phyloP scores from a whole-genome alignment of 2,888 invertebrate species.

The Eupsilia transversa region DNA sequence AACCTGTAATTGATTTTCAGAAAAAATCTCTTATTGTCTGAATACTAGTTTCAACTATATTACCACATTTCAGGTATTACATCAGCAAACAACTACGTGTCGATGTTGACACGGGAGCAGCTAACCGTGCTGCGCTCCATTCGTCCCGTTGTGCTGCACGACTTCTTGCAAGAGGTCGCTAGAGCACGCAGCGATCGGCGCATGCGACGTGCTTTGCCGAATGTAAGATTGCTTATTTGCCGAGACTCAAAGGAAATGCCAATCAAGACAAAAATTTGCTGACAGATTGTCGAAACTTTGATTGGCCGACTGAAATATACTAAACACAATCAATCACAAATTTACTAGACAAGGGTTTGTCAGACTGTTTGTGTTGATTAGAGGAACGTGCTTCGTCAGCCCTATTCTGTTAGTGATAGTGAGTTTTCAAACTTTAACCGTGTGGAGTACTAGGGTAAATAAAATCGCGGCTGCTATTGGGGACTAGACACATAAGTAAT shows the following conservation, averaged over 20 bases:
- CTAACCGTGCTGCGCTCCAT: slow-evolving; percentile 82
- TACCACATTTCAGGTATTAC: slow-evolving; percentile 76
- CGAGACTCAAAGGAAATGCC: neutral
- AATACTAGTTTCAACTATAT: neutral
- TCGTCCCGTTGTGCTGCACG: slow-evolving; percentile 84
- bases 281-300: neutral
- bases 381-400: neutral
- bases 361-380: too few species aligned
- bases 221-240: slow-evolving; percentile 72
- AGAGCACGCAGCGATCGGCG: slow-evolving; percentile 84
- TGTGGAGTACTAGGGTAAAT: neutral
- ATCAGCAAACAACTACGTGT: slow-evolving; percentile 86
- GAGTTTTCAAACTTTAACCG: neutral
- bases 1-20: neutral
- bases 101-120: slow-evolving; percentile 86
- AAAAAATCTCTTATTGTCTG: neutral
- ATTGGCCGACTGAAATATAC: neutral
- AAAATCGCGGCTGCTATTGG: neutral
- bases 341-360: neutral
- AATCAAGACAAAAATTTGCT: neutral
- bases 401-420: neutral
- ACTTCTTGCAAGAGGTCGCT: slow-evolving; percentile 84
- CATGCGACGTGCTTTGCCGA: slow-evolving; percentile 82
- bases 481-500: neutral
- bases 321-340: neutral